Conservation (phyloP, 2,797 vertebrate species). For the Acanthopagrus latus region DNA sequence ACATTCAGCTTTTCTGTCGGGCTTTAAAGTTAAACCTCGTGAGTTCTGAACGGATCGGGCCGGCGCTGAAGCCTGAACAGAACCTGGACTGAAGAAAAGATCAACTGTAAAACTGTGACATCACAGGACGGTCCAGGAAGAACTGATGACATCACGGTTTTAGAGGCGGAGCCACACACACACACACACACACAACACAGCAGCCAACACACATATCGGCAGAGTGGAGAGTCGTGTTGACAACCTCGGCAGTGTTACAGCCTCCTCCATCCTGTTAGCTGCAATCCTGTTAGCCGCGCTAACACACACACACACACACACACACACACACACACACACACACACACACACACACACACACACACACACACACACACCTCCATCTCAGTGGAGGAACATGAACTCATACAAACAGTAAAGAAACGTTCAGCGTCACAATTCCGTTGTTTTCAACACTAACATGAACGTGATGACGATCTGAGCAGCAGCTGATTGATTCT, state of each 20-base stretch:
- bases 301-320: constrained; percentile 16
- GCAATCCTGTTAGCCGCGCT: constrained; percentile 26
- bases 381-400: too few species aligned
- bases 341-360: too few species aligned
- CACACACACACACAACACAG: too few species aligned
- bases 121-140: neutral
- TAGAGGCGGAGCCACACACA: neutral
- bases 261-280: constrained; percentile 21
- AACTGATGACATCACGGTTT: neutral
- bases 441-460: too few species aligned
- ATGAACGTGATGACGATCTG: constrained; percentile 13
- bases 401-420: neutral
- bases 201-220: too few species aligned
- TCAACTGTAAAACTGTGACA: neutral
- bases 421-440: neutral
- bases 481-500: constrained; percentile 17
- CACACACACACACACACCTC: neutral
- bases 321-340: too few species aligned
- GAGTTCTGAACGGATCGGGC: too few species aligned
- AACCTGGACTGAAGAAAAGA: neutral
- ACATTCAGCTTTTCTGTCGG: too few species aligned
- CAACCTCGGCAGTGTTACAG: constrained; percentile 1
- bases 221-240: constrained; percentile 7
- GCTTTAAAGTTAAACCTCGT: too few species aligned
- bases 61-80: too few species aligned